Base-by-base conservation (phyloP, 2,888 invertebrate species). In the Parnassius orleans region DNA sequence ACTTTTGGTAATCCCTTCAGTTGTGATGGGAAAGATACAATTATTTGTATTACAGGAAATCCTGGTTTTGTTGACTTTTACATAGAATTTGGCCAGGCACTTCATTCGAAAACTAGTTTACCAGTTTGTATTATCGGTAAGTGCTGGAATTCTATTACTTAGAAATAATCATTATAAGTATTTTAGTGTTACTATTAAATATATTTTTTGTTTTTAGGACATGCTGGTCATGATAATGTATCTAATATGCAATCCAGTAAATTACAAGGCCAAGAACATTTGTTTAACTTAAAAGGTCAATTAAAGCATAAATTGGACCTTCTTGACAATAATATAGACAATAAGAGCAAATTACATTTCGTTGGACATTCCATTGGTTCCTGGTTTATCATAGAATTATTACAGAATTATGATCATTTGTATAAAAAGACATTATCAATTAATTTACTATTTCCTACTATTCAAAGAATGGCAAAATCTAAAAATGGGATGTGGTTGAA, bases 341-440 rank as follows among this genome's bases (percentile, higher is more conserved):
- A 92, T 67, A 91, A 94, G 75, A 93, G 95, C n/a, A 95, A 93
- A 78, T 81, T 98, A 50, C 95, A 97, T 81, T 85, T 98, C 48
- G 93, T 98, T 70, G 98, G 97, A 2, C 98, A 98, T 91, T 98
- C 98, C 0, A 96, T 98, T 75, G 98, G 98, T 3, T 93, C 95
- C 59, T 97, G 97, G 94, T 94, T 98, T 75, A 93, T 95, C 66
- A 78, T 97, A 62, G 95, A 97, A 77, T 79, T 97, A 72, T 79
- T 98, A 42, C 93, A 95, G 69, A 86, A 94, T 67, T 72, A 87
- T 66, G 86, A 93, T 7, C 78, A 86, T 43, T 83, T 96, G 73
- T 81, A 92, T 72, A 73, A 86, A 42, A 92, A 92, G 71, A 79
- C 95, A 46, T 82, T 88, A n/a, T 94, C 94, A 69, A 92, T 94